Percentiles rank a stretch among this genome's conserved stretches.
Evolutionary conservation across 1,140 invertebrate species (phyloP).

Genomic region (Hylaeus volcanicus): DNA sequence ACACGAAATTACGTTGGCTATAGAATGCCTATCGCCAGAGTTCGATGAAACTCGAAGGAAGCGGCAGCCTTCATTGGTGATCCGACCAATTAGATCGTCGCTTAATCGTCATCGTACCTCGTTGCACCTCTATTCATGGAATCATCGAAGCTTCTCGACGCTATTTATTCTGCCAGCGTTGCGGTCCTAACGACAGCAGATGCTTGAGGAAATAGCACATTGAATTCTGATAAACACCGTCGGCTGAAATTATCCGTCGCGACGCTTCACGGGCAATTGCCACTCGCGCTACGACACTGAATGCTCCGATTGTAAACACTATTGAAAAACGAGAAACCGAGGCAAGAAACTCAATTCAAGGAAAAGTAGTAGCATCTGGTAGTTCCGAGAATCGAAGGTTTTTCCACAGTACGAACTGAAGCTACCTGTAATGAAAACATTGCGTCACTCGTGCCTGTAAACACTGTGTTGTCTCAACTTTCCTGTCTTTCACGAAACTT

Average conservation of each 20-base stretch:
- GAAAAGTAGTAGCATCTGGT: too few relatives aligned
- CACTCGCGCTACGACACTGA: neutral
- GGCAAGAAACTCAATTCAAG: neutral
- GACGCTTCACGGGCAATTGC: conserved; percentile 17
- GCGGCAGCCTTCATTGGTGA: neutral
- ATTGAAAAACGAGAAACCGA: neutral
- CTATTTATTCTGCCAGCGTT: conserved; percentile 4
- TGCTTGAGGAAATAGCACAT: neutral
- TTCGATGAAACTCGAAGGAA: neutral
- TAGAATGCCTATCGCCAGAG: neutral
- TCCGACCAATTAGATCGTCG: conserved; percentile 8
- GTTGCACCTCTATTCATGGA: neutral
- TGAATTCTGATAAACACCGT: conserved; percentile 2
- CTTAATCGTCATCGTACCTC: conserved; percentile 10
- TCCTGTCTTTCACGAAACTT: too few relatives aligned
- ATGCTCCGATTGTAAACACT: neutral
- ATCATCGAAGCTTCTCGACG: neutral
- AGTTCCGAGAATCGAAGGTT: too few relatives aligned
- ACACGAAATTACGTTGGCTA: conserved; percentile 20
- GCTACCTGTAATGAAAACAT: too few relatives aligned
- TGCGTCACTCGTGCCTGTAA: too few relatives aligned
- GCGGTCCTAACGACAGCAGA: neutral
- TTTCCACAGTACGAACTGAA: too few relatives aligned
- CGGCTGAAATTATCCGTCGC: neutral
- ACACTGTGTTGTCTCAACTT: too few relatives aligned